These are phyloP conservation scores for Falco rusticolus DNA, from an alignment of 2,797 vertebrate genomes.

Conservation along the genomic window DNA sequence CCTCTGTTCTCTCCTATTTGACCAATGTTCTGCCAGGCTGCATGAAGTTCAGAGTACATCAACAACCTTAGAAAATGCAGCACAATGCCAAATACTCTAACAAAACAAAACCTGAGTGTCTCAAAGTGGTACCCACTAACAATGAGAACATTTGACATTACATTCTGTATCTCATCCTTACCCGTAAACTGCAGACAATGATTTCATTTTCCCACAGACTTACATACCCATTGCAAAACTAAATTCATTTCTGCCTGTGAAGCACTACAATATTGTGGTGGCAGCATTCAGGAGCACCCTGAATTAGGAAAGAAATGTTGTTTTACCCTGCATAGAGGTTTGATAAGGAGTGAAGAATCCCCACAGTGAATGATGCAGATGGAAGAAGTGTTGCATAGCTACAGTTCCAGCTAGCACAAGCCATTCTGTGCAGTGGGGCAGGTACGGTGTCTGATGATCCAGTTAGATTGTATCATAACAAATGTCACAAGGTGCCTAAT, in stretches of 20 bases:
- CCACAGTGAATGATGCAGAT: not conserved
- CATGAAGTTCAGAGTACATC: not conserved
- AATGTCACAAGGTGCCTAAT: not conserved
- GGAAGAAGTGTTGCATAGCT: not conserved
- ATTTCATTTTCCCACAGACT: not conserved
- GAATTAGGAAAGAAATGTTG: not conserved
- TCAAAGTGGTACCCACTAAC: not conserved
- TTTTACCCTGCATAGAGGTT: not conserved
- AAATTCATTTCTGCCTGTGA: not conserved
- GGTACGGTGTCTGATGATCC: not conserved
- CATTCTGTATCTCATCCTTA: not conserved
- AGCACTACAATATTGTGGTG: not conserved
- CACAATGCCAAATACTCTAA: not conserved
- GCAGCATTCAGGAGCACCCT: not conserved
- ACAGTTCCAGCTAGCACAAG: not conserved
- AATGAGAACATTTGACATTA: not conserved
- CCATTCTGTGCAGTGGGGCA: not conserved
- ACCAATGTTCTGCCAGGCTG: not conserved
- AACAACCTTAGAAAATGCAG: not conserved
- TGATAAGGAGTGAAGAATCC: not conserved
- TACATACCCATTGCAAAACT: not conserved
- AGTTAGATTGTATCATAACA: not conserved
- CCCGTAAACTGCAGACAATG: not conserved
- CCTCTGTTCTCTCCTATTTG: not conserved
- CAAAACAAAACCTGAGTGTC: not conserved